Conservation (phyloP, 2,888 invertebrate species). For the Dioctria linearis region DNA sequence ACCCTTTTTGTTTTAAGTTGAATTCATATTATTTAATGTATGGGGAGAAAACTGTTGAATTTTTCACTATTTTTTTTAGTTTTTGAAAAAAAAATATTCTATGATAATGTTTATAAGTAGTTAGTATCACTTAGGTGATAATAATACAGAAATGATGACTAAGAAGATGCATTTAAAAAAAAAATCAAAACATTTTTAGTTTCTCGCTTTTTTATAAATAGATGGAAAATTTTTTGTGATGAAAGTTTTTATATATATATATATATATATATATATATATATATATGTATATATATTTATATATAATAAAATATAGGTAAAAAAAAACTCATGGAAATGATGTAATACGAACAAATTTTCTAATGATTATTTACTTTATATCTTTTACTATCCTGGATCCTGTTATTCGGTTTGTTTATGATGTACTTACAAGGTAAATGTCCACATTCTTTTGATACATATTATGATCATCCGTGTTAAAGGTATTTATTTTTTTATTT, state of each 20-base stretch:
- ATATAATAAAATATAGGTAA: slow-evolving; percentile 53
- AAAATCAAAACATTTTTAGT: background rate
- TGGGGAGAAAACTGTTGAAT: too few species aligned
- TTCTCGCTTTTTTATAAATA: slow-evolving; percentile 19
- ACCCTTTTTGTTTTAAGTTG: too few species aligned
- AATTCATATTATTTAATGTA: too few species aligned
- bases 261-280: too few species aligned
- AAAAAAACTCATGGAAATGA: slow-evolving; percentile 61
- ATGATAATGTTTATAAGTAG: background rate
- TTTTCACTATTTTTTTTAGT: background rate
- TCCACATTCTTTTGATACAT: slow-evolving; percentile 13
- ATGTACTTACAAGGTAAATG: slow-evolving; percentile 38
- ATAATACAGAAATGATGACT: slow-evolving; percentile 35
- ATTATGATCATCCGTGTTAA: background rate
- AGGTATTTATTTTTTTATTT: background rate
- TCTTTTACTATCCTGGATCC: slow-evolving; percentile 25
- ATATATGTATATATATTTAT: too few species aligned
- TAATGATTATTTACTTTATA: slow-evolving; percentile 43
- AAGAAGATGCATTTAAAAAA: slow-evolving; percentile 29
- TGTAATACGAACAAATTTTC: slow-evolving; percentile 62
- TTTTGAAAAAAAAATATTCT: background rate
- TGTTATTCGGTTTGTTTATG: background rate
- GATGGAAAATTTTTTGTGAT: slow-evolving; percentile 8
- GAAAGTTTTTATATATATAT: too few species aligned
- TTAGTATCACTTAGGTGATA: slow-evolving; percentile 21